Conservation (phyloP, 2,113 vertebrate species). For the Tonatia bakeri region DNA sequence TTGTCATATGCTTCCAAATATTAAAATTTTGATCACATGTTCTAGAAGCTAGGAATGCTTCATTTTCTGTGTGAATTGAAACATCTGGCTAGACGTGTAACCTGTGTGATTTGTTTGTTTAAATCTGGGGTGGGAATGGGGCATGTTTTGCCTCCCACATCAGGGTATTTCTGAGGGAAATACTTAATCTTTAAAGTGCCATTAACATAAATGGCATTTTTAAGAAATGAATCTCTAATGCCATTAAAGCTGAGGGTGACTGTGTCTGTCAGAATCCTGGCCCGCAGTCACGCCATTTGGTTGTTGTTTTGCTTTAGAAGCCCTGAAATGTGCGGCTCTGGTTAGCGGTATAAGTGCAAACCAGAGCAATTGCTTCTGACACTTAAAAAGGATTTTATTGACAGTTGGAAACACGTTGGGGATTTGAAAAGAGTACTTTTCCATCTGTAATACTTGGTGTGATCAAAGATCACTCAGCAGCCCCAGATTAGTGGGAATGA, state of each 20-base stretch:
- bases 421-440: conserved; percentile 80
- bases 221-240: not conserved
- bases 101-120: conserved; percentile 44
- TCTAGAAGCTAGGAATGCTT: not conserved
- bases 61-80: conserved; percentile 25
- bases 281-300: not conserved
- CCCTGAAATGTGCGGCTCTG: not conserved
- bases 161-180: conserved; percentile 8
- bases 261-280: not conserved
- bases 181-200: conserved; percentile 44
- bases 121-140: not conserved
- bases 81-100: not conserved
- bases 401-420: conserved; percentile 69
- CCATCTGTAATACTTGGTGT: conserved; percentile 75
- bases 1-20: conserved; percentile 71
- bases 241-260: not conserved
- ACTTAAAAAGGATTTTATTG: conserved; percentile 80
- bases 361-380: conserved; percentile 74
- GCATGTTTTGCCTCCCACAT: conserved; percentile 17
- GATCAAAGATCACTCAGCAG: conserved; percentile 78
- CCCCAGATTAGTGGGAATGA: conserved; percentile 76
- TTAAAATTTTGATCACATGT: conserved; percentile 16
- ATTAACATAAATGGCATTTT: conserved; percentile 35
- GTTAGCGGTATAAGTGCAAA: conserved; percentile 60
- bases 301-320: conserved; percentile 48